Evolutionary conservation across 2,797 vertebrate species (phyloP).

Genomic region (Acomys russatus): DNA sequence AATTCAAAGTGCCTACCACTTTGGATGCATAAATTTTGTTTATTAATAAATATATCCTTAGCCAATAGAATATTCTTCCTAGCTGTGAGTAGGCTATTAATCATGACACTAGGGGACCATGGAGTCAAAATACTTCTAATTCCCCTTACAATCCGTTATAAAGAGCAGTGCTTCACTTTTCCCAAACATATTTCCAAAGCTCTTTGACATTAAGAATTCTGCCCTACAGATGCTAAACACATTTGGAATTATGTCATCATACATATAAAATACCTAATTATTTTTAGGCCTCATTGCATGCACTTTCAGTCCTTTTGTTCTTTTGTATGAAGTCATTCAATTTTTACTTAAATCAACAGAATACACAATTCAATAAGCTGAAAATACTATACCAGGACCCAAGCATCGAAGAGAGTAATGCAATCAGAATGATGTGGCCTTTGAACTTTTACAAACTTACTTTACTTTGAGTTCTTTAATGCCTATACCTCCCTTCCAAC

Average conservation of each 20-base stretch:
- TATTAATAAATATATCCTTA: background rate
- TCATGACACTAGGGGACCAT: background rate
- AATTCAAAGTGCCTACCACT: background rate
- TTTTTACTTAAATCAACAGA: conserved; percentile 41
- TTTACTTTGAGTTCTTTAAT: too few relatives aligned
- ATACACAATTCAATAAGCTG: conserved; percentile 2
- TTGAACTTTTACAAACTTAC: too few relatives aligned
- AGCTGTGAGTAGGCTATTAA: conserved; percentile 6
- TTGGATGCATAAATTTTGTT: conserved; percentile 56
- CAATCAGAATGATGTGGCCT: too few relatives aligned
- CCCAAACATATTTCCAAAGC: background rate
- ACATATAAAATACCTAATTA: background rate
- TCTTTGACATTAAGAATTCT: background rate
- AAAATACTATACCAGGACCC: background rate
- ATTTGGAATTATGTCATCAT: conserved; percentile 35
- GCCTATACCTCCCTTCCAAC: too few relatives aligned
- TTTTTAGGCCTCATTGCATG: background rate
- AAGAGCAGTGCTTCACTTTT: conserved; percentile 34
- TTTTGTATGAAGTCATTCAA: conserved; percentile 37
- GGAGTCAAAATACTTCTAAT: conserved; percentile 45
- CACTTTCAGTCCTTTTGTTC: background rate
- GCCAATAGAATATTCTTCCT: conserved; percentile 22
- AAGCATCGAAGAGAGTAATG: background rate
- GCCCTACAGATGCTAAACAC: background rate
- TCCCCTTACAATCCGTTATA: background rate